Conservation (phyloP, 2,797 vertebrate genomes). For the Microctenopoma steveboyesi region DNA sequence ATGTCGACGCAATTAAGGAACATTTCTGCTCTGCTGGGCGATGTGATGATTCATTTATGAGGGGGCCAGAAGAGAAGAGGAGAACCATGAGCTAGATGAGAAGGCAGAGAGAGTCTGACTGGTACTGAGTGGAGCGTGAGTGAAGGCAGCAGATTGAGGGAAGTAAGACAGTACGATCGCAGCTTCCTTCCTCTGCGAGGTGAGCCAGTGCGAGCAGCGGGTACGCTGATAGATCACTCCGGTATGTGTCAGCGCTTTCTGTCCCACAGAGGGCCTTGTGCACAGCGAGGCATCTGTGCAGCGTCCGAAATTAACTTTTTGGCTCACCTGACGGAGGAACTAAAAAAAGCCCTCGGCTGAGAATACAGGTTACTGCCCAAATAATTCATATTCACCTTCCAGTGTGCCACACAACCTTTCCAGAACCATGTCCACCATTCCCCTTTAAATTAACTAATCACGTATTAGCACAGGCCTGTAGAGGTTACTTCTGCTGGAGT, state of each 20-base stretch:
- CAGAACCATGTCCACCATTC: not conserved
- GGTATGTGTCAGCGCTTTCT: slow-evolving; percentile 68
- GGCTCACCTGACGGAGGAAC: slow-evolving; percentile 45
- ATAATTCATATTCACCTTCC: slow-evolving; percentile 39
- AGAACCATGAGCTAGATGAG: slow-evolving; percentile 54
- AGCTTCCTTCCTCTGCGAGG: slow-evolving; percentile 38
- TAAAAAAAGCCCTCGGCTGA: slow-evolving; percentile 61
- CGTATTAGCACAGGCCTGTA: not conserved
- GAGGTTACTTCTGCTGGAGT: slow-evolving; percentile 19
- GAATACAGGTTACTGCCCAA: slow-evolving; percentile 43
- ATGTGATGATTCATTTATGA: slow-evolving; percentile 81
- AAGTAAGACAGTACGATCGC: slow-evolving; percentile 51
- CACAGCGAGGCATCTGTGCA: slow-evolving; percentile 58
- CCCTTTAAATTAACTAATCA: not conserved
- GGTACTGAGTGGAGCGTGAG: slow-evolving; percentile 30
- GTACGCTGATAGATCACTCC: slow-evolving; percentile 60
- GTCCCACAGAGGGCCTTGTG: slow-evolving; percentile 34
- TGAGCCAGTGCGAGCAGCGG: slow-evolving; percentile 40
- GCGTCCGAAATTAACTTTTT: slow-evolving; percentile 66
- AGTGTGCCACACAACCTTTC: not conserved
- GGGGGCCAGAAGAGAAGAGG: slow-evolving; percentile 56
- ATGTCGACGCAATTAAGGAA: slow-evolving; percentile 78
- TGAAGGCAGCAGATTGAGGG: slow-evolving; percentile 53
- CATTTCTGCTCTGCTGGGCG: slow-evolving; percentile 79
- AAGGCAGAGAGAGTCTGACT: slow-evolving; percentile 46